phyloP scores from a whole-genome alignment of 2,113 vertebrate genomes.

The Cavia porcellus region DNA sequence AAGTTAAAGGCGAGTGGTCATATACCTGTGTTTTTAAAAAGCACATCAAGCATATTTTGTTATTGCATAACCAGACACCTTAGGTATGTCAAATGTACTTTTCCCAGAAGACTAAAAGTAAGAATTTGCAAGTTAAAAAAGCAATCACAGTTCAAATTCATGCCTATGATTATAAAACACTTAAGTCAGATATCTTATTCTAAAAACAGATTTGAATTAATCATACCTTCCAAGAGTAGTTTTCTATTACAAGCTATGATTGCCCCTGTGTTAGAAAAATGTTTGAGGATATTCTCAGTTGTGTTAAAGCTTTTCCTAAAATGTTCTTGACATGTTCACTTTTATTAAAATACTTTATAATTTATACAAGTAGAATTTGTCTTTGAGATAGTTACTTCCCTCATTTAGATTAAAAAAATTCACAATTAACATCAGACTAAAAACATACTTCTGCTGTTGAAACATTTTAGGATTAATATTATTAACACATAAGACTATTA shows the following conservation, averaged over 20 bases:
- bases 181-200: constrained; percentile 58
- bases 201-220: constrained; percentile 67
- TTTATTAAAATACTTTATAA: constrained; percentile 51
- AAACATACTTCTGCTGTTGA: constrained; percentile 48
- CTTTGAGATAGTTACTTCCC: constrained; percentile 10
- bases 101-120: background rate
- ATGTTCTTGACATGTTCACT: constrained; percentile 22
- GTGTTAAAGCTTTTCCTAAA: constrained; percentile 42
- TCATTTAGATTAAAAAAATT: constrained; percentile 14
- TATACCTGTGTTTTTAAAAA: background rate
- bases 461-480: constrained; percentile 32
- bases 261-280: constrained; percentile 29
- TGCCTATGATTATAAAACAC: constrained; percentile 36
- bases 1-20: background rate
- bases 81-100: constrained; percentile 28
- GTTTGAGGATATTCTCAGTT: background rate
- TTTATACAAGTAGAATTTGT: constrained; percentile 14
- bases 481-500: constrained; percentile 65
- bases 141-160: background rate
- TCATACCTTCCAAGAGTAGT: constrained; percentile 58
- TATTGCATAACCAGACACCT: background rate
- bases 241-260: constrained; percentile 48
- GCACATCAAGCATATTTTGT: background rate
- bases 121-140: constrained; percentile 55
- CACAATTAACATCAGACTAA: background rate